Evolutionary conservation across 2,888 invertebrate genomes (phyloP).

Genomic region (Hyalella azteca): DNA sequence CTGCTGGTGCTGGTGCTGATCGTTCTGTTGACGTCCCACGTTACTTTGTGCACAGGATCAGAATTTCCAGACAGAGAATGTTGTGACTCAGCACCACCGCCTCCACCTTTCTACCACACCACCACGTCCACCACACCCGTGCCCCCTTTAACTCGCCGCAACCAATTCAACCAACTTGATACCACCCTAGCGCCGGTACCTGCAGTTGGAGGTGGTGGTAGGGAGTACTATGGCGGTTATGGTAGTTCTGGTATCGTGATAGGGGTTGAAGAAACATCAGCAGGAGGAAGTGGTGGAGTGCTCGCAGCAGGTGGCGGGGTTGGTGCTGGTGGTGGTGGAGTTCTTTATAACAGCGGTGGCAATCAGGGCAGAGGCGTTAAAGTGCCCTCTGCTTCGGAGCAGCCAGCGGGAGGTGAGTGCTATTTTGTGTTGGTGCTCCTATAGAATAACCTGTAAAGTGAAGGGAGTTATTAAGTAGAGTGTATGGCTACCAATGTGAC

Average conservation of each 20-base stretch:
- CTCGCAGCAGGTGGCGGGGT: too few relatives aligned
- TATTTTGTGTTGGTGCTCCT: too few relatives aligned
- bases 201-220: conserved; percentile 15
- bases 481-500: too few relatives aligned
- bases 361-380: not conserved
- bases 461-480: too few relatives aligned
- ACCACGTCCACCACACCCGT: conserved; percentile 52
- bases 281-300: too few relatives aligned
- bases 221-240: conserved; percentile 28
- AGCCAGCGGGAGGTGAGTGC: conserved; percentile 24
- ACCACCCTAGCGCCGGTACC: conserved; percentile 28
- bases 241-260: conserved; percentile 8
- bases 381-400: conserved; percentile 13
- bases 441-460: too few relatives aligned
- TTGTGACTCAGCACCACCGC: conserved; percentile 50
- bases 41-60: conserved; percentile 19
- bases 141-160: conserved; percentile 5
- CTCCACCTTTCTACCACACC: conserved; percentile 50
- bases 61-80: conserved; percentile 50
- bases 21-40: not conserved
- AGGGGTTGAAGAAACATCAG: not conserved
- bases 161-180: not conserved
- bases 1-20: not conserved
- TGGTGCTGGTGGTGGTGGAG: not conserved
- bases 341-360: not conserved